These are phyloP conservation scores for Coturnix japonica DNA, from an alignment of 2,113 vertebrate species.

Conservation along the genomic window DNA sequence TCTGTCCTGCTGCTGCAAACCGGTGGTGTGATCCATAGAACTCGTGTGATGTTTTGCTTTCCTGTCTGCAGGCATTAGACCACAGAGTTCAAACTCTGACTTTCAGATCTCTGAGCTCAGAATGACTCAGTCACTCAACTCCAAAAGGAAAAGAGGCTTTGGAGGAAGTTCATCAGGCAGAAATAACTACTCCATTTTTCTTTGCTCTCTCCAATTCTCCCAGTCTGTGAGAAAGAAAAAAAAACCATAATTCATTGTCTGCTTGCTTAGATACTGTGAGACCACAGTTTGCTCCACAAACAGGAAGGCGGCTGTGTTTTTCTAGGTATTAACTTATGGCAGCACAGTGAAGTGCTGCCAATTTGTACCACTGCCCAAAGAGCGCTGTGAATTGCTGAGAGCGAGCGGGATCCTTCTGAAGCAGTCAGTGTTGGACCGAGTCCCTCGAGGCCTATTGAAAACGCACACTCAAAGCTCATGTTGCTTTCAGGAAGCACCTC, in stretches of 20 bases:
- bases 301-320: neutral
- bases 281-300: neutral
- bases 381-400: neutral
- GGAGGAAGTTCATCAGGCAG: conserved; percentile 65
- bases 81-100: conserved; percentile 43
- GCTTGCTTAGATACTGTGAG: neutral
- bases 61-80: conserved; percentile 59
- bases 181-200: neutral
- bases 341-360: neutral
- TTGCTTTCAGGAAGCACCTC: neutral
- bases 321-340: conserved; percentile 4
- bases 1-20: conserved; percentile 38
- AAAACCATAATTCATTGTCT: neutral
- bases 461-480: neutral
- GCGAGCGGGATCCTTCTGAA: neutral
- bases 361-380: neutral
- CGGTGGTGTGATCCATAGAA: conserved; percentile 29
- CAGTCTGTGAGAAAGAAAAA: neutral
- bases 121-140: conserved; percentile 64
- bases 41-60: neutral
- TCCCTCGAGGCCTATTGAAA: neutral
- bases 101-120: conserved; percentile 39
- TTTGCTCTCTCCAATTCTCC: neutral
- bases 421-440: neutral
- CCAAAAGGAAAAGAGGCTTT: conserved; percentile 66